These are phyloP conservation scores for Brachystomella parvula DNA, from an alignment of 1,140 invertebrate genomes.

Conservation along the genomic window DNA sequence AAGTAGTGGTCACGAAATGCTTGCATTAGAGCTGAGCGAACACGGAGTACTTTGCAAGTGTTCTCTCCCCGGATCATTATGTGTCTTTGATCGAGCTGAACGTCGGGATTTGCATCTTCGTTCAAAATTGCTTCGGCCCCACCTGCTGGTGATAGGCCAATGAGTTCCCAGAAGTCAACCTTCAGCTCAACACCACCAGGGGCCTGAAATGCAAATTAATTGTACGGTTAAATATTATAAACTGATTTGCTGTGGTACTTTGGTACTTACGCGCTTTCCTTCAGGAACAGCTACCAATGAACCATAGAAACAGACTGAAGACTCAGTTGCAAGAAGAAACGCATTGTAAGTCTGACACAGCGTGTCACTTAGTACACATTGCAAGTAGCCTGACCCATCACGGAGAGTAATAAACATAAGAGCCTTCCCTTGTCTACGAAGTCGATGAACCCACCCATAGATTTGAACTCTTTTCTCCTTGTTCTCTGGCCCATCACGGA, in stretches of 20 bases:
- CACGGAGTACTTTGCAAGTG: constrained; percentile 80
- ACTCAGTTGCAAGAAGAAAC: constrained; percentile 80
- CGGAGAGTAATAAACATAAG: constrained; percentile 90
- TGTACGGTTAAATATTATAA: too few species aligned
- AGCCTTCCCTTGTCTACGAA: constrained; percentile 81
- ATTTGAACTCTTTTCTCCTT: constrained; percentile 60
- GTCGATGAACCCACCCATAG: constrained; percentile 88
- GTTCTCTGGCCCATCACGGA: constrained; percentile 54
- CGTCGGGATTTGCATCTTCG: constrained; percentile 91
- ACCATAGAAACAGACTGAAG: constrained; percentile 78
- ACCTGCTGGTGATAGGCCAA: constrained; percentile 86
- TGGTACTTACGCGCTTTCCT: constrained; percentile 70
- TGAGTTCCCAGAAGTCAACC: constrained; percentile 91
- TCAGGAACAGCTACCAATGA: constrained; percentile 72
- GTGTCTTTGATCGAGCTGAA: constrained; percentile 95
- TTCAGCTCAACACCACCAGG: constrained; percentile 90
- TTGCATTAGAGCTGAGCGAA: constrained; percentile 79
- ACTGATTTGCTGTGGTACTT: too few species aligned
- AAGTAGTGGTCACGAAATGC: constrained; percentile 90
- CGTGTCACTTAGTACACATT: constrained; percentile 78
- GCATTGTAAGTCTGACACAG: constrained; percentile 94
- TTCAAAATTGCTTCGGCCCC: constrained; percentile 97
- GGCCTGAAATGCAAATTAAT: constrained; percentile 54
- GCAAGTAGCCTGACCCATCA: constrained; percentile 92
- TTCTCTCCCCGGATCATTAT: constrained; percentile 99